phyloP scores from a whole-genome alignment of 2,797 vertebrate species.

The Iguana delicatissima region DNA sequence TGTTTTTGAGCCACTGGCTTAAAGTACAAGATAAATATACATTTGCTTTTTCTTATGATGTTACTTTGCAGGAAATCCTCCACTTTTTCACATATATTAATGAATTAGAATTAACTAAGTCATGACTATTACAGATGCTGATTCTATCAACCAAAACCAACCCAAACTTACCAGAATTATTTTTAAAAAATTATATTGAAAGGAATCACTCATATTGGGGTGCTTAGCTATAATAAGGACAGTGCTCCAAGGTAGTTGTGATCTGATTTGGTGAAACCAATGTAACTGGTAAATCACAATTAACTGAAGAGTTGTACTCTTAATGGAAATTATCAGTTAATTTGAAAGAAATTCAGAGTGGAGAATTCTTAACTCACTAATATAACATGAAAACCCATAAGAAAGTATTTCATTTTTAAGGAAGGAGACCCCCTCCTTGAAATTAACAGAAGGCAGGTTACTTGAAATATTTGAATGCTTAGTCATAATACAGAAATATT shows the following conservation, averaged over 20 bases:
- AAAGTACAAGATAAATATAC: background rate
- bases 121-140: background rate
- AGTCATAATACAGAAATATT: background rate
- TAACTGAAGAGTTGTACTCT: no score
- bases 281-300: no score
- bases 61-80: background rate
- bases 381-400: background rate
- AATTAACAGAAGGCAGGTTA: background rate
- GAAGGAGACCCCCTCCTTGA: background rate
- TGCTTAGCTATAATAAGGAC: background rate
- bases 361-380: background rate
- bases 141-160: slow-evolving; percentile 22
- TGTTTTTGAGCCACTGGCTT: background rate
- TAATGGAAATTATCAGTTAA: background rate
- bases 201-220: background rate
- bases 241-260: no score
- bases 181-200: background rate
- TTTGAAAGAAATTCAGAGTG: background rate
- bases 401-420: background rate
- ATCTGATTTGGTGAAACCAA: no score
- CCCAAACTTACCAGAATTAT: background rate
- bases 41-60: background rate
- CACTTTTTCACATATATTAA: slow-evolving; percentile 20
- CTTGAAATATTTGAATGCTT: slow-evolving; percentile 29
- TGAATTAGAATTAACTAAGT: fast-evolving